Conservation (phyloP, 2,797 vertebrate species). For the Lepilemur septentrionalis region DNA sequence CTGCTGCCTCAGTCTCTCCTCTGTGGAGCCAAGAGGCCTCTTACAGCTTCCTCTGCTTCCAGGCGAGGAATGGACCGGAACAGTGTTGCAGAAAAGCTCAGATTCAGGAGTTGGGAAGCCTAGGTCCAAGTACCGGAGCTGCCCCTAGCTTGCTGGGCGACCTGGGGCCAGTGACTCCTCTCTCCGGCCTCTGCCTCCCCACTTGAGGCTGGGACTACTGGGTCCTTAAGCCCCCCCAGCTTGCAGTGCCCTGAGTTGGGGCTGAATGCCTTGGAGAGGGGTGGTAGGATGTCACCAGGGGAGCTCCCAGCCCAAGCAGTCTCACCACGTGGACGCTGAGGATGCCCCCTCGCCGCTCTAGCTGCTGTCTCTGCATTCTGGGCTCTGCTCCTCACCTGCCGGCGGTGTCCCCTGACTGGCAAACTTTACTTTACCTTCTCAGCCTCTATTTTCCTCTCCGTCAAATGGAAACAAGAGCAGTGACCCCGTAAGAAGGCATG, state of each 20-base stretch:
- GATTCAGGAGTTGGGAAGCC: background rate
- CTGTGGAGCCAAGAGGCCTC: background rate
- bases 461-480: background rate
- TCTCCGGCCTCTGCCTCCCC: background rate
- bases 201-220: background rate
- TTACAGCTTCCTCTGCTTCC: background rate
- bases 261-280: background rate
- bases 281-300: fast-evolving
- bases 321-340: fast-evolving
- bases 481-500: background rate
- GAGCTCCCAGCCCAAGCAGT: background rate
- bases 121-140: background rate
- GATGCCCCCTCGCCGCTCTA: fast-evolving
- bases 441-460: background rate
- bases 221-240: background rate
- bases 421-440: background rate
- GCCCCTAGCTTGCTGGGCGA: background rate
- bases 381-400: background rate
- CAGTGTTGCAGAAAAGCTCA: background rate
- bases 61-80: background rate
- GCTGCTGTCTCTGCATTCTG: background rate
- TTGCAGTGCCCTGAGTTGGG: background rate
- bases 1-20: background rate
- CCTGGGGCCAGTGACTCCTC: too few species aligned
- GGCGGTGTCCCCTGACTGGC: fast-evolving